Base-by-base conservation (phyloP, 2,888 invertebrate species). In the Chrysodeixis includens region DNA sequence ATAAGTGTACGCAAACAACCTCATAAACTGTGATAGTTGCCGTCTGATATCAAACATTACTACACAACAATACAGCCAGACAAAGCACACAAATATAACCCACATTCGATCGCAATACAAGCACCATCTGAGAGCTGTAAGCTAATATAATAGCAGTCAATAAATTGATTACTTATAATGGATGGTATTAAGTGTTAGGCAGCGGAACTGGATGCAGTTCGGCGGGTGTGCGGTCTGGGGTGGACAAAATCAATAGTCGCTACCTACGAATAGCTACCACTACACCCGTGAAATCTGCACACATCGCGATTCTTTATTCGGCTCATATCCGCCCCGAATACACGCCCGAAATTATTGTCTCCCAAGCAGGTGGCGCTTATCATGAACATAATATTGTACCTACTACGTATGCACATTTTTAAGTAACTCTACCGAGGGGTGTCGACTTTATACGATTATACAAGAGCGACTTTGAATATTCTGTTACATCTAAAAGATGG, bases 201-300 rank as follows among this genome's bases (percentile, higher is more conserved):
- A 80, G 83, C 82, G 85, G 81, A 82, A 83, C 79, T 82, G 84
- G 84, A 84, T 90, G 90, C 90, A 92, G 87, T 90, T 91, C 87
- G 87, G 87, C 84, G 87, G 85, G 86, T 81, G 86, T 85, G 84
- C 86, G 91, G 88, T 89, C 89, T 89, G 93, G 94, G 94, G 94
- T 92, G 94, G 91, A 93, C 92, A 94, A 94, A 94, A 95, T 95
- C 94, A 93, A 95, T 95, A 94, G 90, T 92, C 89, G 87, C 86
- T 88, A 88, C 90, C 91, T 89, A 89, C 89, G 90, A 92, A 90
- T 91, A 91, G 89, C 91, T 88, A 89, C 92, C 83, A 88, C 90
- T 88, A 92, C 90, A 89, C 80, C 82, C 87, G 83, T 86, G 87
- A 86, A 88, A 89, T 93, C 86, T 90, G 92, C 93, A 93, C 93